Evolutionary conservation across 2,888 invertebrate genomes (phyloP).

Genomic region (Diaperis boleti): DNA sequence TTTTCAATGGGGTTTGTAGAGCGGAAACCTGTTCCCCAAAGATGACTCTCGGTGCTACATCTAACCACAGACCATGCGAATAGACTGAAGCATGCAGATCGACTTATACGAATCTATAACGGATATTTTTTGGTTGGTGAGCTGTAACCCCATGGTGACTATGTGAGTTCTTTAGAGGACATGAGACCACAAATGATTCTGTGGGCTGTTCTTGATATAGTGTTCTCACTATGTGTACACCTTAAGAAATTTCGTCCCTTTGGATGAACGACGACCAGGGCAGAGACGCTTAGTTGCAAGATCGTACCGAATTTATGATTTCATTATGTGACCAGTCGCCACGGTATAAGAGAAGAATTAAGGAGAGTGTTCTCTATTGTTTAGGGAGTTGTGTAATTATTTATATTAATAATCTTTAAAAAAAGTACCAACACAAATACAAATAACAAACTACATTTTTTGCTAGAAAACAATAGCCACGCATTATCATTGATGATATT

Average conservation of each 20-base stretch:
- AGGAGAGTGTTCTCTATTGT: too few relatives aligned
- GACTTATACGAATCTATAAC: neutral
- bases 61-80: neutral
- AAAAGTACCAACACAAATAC: too few relatives aligned
- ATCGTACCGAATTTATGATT: neutral
- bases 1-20: slow-evolving; percentile 50
- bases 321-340: too few relatives aligned
- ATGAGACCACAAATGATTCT: neutral
- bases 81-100: neutral
- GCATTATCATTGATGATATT: too few relatives aligned
- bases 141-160: neutral
- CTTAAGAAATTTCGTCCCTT: neutral
- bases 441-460: too few relatives aligned
- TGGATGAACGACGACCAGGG: too few relatives aligned
- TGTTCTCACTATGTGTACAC: slow-evolving; percentile 1
- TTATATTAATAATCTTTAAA: too few relatives aligned
- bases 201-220: neutral
- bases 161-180: neutral
- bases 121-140: neutral
- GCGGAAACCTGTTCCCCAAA: slow-evolving; percentile 49
- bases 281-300: neutral
- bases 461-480: too few relatives aligned
- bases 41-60: too few relatives aligned
- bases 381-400: too few relatives aligned
- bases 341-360: too few relatives aligned